phyloP scores from a whole-genome alignment of 2,113 vertebrate genomes.

The Pseudonaja textilis region DNA sequence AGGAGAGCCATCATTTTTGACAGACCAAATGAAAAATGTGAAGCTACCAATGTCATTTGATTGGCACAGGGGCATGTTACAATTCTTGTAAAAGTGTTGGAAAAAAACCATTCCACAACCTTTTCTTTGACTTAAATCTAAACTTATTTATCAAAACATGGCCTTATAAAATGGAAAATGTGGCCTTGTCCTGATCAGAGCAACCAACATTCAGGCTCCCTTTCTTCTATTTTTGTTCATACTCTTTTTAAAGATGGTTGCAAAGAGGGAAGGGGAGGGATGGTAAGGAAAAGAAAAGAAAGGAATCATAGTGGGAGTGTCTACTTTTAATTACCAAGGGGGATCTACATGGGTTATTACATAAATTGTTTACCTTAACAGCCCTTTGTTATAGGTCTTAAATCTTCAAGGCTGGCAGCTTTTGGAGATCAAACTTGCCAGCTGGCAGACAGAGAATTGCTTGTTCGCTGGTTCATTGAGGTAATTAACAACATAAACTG shows the following conservation, averaged over 20 bases:
- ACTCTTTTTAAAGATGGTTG: neutral
- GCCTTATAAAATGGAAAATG: constrained; percentile 9
- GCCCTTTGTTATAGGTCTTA: constrained; percentile 78
- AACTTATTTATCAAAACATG: constrained; percentile 22
- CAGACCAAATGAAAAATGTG: neutral
- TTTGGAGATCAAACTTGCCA: constrained; percentile 67
- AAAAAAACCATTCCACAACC: constrained; percentile 17
- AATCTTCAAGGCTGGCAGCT: constrained; percentile 75
- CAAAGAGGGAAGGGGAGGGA: neutral
- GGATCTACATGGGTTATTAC: constrained; percentile 63
- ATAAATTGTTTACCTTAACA: constrained; percentile 79
- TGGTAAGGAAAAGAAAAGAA: constrained; percentile 13
- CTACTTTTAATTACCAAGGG: constrained; percentile 69
- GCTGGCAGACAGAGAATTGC: constrained; percentile 81
- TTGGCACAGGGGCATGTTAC: neutral
- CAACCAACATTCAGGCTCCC: neutral
- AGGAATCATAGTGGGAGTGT: neutral
- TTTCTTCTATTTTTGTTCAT: neutral
- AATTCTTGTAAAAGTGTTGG: neutral
- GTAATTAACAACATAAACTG: constrained; percentile 78
- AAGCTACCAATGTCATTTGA: neutral
- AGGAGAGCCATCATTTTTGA: neutral
- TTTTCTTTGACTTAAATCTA: neutral
- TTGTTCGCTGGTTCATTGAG: constrained; percentile 74
- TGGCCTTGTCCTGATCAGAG: accelerated